Evolutionary conservation across 2,797 vertebrate species (phyloP).

Genomic region (Manis pentadactyla): DNA sequence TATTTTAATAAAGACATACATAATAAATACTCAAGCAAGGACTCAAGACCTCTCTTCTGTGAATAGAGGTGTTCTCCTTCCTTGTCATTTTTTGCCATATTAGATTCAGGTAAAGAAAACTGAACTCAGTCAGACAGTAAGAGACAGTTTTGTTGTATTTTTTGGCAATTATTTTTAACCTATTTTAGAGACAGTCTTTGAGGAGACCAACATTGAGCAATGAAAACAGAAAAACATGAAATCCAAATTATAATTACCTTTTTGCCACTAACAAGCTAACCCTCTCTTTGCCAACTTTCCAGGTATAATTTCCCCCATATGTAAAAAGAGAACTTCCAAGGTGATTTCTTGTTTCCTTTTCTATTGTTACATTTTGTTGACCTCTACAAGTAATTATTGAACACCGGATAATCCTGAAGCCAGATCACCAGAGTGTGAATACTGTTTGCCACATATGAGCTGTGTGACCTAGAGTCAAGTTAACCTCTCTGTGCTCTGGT

Average conservation of each 20-base stretch:
- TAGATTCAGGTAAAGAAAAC: conserved; percentile 4
- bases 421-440: not conserved
- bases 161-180: conserved; percentile 13
- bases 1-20: conserved; percentile 40
- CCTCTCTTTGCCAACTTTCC: not conserved
- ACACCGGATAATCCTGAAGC: not conserved
- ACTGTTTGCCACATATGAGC: not conserved
- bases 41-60: not conserved
- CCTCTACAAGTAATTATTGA: not conserved
- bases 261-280: not conserved
- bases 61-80: not conserved
- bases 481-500: not conserved
- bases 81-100: not conserved
- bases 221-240: not conserved
- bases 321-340: not conserved
- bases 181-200: not conserved
- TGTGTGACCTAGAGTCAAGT: not conserved
- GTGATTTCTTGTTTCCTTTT: not conserved
- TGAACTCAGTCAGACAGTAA: conserved; percentile 44
- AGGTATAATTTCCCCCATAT: not conserved
- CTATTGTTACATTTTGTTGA: not conserved
- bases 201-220: not conserved
- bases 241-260: not conserved
- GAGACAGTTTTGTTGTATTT: not conserved
- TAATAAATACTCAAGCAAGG: conserved; percentile 10